Evolutionary conservation across 2,888 invertebrate species (phyloP).

Genomic region (Opisthograptis luteolata): DNA sequence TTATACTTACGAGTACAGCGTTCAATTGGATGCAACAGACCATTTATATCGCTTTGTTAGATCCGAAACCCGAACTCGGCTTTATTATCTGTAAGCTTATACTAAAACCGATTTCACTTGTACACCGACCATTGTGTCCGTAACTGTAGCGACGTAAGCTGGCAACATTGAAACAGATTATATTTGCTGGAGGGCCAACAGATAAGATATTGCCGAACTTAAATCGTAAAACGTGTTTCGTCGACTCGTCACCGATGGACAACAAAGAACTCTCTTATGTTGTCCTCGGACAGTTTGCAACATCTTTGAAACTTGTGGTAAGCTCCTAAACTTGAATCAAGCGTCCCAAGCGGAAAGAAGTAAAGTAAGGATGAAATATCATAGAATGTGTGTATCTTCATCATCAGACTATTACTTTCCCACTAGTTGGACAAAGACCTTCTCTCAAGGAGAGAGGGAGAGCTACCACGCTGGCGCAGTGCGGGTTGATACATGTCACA

Average conservation of each 20-base stretch:
- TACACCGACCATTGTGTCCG: neutral
- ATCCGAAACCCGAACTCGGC: neutral
- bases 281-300: conserved; percentile 15
- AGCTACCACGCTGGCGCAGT: no score
- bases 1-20: neutral
- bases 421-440: no score
- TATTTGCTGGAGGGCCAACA: neutral
- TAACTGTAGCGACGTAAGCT: neutral
- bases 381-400: no score
- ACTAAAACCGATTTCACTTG: neutral
- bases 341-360: no score
- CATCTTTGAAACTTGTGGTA: conserved; percentile 4
- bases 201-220: neutral
- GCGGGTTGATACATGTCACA: no score
- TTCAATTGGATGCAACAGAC: conserved; percentile 1
- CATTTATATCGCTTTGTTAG: neutral
- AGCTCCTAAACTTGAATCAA: conserved; percentile 13
- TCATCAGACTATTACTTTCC: no score
- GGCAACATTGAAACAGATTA: neutral
- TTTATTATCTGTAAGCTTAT: conserved; percentile 3
- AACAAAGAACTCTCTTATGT: conserved; percentile 15
- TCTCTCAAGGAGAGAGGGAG: no score
- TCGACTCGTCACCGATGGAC: neutral
- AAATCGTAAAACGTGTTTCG: neutral
- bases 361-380: no score